Base-by-base conservation (phyloP, 2,797 vertebrate species). In the Steatocranus sp. region DNA sequence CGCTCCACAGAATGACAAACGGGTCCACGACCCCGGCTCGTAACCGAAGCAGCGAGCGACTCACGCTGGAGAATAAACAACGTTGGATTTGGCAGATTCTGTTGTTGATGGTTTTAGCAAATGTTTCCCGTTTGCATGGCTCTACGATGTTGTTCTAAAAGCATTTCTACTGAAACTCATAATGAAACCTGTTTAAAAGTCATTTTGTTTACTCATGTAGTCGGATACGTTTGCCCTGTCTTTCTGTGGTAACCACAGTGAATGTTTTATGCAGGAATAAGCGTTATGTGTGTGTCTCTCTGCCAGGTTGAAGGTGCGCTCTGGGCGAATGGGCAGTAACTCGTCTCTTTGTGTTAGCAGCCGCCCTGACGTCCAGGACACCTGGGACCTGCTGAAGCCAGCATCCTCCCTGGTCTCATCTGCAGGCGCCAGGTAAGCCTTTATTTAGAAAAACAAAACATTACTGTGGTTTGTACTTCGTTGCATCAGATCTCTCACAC, bases 341-440 rank as follows among this genome's bases (percentile, higher is more conserved):
- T 92, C 93, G 1, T 96, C 96, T 80, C 88, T 96, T 76, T 89
- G 92, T 7, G 78, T 93, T 12, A 89, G 89, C 68, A 86, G 90
- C 18, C 92, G 91, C 4, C 81, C 89, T 1, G 95, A 96, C 51
- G 20, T 76, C 18, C 94, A 91, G 75, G 95, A 95, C 75, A 89
- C 93, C 48, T 92, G 95, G 92, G 94, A 96, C 25, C 86, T 95
- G 32, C 88, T 94, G 18, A 95, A 90, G 34, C 79, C 91, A 3
- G 46, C 92, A 6, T 63, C 92, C 6, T 74, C 87, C 3, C 79
- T 86, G 78, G 74, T 82, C 78, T 85, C 91, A 18, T 81, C 90
- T 41, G 89, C 91, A 18, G 92, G 84, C 1, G 30, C 87, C 86
- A 95, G 95, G 96, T 96, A 76, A 83, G 93, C 80, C 56, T 36